phyloP scores from a whole-genome alignment of 2,888 invertebrate species.

The Brachylomia viminalis region DNA sequence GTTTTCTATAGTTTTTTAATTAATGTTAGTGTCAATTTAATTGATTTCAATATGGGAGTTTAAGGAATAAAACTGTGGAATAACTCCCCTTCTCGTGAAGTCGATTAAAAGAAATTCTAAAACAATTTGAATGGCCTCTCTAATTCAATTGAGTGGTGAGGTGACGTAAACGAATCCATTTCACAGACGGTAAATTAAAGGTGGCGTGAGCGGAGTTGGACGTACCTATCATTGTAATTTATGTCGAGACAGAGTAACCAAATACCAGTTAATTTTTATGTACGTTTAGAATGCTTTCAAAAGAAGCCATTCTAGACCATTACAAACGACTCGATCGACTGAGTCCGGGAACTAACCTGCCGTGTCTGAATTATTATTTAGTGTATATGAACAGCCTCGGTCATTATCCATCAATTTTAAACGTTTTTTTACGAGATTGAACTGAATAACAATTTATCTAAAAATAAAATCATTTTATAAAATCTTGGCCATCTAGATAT shows the following conservation, averaged over 20 bases:
- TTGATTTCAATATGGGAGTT: background rate
- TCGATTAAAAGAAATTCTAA: slow-evolving; percentile 64
- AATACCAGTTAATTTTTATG: slow-evolving; percentile 42
- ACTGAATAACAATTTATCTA: slow-evolving; percentile 54
- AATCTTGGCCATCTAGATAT: slow-evolving; percentile 63
- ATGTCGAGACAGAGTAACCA: slow-evolving; percentile 41
- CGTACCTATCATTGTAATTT: slow-evolving; percentile 49
- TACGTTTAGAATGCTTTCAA: slow-evolving; percentile 50
- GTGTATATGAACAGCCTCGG: slow-evolving; percentile 20
- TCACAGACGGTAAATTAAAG: slow-evolving; percentile 62
- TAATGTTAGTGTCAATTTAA: background rate
- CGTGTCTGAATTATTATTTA: slow-evolving; percentile 32
- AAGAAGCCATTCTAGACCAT: slow-evolving; percentile 33
- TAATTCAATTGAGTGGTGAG: slow-evolving; percentile 79
- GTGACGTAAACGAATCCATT: slow-evolving; percentile 79
- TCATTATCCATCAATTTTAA: slow-evolving; percentile 51
- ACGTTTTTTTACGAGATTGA: slow-evolving; percentile 20
- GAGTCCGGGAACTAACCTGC: slow-evolving; percentile 55
- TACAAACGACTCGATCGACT: slow-evolving; percentile 24
- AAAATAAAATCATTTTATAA: slow-evolving; percentile 64
- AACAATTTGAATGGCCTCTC: slow-evolving; percentile 78
- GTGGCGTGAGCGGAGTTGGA: slow-evolving; percentile 47
- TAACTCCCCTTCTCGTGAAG: background rate
- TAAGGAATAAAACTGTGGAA: background rate
- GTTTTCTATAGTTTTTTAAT: background rate